Evolutionary conservation across 2,888 invertebrate genomes (phyloP), one percentile per base, ranked within the genome.

Genomic region (Ctenicera cuprea): DNA sequence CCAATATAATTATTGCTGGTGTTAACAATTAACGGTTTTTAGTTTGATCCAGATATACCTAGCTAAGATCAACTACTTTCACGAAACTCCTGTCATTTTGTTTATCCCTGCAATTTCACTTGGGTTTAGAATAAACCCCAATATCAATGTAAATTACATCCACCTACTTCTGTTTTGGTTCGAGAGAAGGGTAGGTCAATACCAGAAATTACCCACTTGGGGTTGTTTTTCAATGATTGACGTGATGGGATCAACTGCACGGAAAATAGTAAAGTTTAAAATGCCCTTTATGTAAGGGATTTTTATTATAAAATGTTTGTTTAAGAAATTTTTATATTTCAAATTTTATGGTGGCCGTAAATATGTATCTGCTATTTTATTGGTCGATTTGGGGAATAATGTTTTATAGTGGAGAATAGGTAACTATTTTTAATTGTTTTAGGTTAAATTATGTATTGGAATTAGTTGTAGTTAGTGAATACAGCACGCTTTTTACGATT

Each of bases 221-320:
- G 59, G 38, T 38, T 59, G 59, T 59, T 54, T 59, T 57, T 59
- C 38, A 38, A 59, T 59, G 59, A 59, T 38, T 59, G 59, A 59
- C 59, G 22, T 38, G 59, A 38, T 38, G 59, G 59, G 59, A 38
- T 59, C 59, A 59, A 38, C 38, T 33, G 1, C 20, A 59, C 3
- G 33, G 59, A 59, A 59, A 59, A 38, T 18, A 18, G 38, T 18
- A 18, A 41, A 57, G 18, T 59, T 37, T 59, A 38, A n/a, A 20
- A 16, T 38, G 14, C 11, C 22, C 3, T n/a, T 57, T n/a, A 45
- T 54, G 4, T 54, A 54, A 11, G 22, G 41, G 41, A 2, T 41
- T 41, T n/a, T 41, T 41, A 14, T 14, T 41, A 12, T 38, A 41
- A 14, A 41, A 3, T n/a, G 41, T 41, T 14, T 41, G 14, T n/a